phyloP scores from a whole-genome alignment of 1,140 invertebrate species.

The Euwallacea similis region DNA sequence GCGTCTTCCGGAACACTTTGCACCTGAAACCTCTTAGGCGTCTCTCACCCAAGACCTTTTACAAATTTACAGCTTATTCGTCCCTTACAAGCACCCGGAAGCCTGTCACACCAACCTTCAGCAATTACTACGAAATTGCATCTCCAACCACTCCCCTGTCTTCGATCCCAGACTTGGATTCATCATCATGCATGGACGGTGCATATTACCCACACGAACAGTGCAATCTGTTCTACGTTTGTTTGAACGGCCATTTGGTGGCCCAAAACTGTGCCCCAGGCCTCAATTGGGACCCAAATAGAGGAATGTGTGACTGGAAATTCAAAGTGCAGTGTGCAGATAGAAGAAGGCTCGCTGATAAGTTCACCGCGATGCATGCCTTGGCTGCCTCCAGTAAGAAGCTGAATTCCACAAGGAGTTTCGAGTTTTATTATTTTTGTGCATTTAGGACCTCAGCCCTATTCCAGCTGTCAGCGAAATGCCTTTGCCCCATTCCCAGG shows the following conservation, averaged over 20 bases:
- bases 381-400: slow-evolving; percentile 17
- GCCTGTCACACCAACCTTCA: slow-evolving; percentile 15
- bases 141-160: slow-evolving; percentile 15
- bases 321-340: slow-evolving; percentile 55
- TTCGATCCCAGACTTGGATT: background rate
- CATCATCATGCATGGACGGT: slow-evolving; percentile 56
- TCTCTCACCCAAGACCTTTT: too few relatives aligned
- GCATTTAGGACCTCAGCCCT: slow-evolving; percentile 51
- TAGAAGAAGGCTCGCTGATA: slow-evolving; percentile 41
- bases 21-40: too few relatives aligned
- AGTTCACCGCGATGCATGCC: slow-evolving; percentile 26
- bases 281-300: slow-evolving; percentile 66
- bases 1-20: background rate
- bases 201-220: slow-evolving; percentile 62
- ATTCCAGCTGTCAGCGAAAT: slow-evolving; percentile 58
- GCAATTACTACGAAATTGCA: slow-evolving; percentile 24
- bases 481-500: slow-evolving; percentile 62
- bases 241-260: slow-evolving; percentile 67
- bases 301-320: slow-evolving; percentile 70
- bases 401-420: too few relatives aligned
- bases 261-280: slow-evolving; percentile 70
- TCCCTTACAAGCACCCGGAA: background rate
- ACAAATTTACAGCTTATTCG: too few relatives aligned
- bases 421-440: background rate
- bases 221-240: slow-evolving; percentile 70